phyloP scores from a whole-genome alignment of 2,888 invertebrate species.

The Orthosia gothica region DNA sequence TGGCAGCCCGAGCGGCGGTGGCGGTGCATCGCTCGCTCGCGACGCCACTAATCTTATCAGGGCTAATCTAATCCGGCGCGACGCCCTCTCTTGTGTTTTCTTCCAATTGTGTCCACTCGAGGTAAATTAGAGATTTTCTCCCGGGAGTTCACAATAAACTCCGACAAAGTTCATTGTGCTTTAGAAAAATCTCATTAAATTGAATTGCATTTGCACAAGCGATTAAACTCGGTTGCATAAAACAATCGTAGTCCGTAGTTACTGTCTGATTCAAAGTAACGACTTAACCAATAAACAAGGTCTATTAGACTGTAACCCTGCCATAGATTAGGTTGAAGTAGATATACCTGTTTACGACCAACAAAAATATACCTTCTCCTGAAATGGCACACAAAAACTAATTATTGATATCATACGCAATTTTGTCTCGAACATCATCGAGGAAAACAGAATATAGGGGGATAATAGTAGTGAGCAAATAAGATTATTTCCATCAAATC shows the following conservation, averaged over 20 bases:
- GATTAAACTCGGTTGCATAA: conserved; percentile 49
- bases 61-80: conserved; percentile 89
- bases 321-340: conserved; percentile 20
- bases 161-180: conserved; percentile 79
- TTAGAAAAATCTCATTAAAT: conserved; percentile 74
- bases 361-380: conserved; percentile 3
- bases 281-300: conserved; percentile 28
- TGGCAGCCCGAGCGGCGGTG: conserved; percentile 74
- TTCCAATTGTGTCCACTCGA: conserved; percentile 90
- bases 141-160: conserved; percentile 82
- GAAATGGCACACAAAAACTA: conserved; percentile 14
- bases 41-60: conserved; percentile 89
- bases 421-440: conserved; percentile 19
- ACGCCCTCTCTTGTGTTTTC: conserved; percentile 90
- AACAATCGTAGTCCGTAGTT: conserved; percentile 34
- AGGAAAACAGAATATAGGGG: conserved; percentile 41
- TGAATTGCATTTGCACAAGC: conserved; percentile 63
- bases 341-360: conserved; percentile 10
- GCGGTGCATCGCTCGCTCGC: conserved; percentile 71
- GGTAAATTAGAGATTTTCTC: conserved; percentile 90
- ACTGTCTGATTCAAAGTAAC: conserved; percentile 29
- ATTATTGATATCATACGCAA: conserved; percentile 25
- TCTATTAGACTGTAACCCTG: conserved; percentile 4
- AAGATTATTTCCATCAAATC: conserved; percentile 52
- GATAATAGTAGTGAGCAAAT: conserved; percentile 48